Evolutionary conservation across 2,888 invertebrate species (phyloP), one percentile per base, ranked within the genome.

Genomic region (Drosophila pseudotakahashii): DNA sequence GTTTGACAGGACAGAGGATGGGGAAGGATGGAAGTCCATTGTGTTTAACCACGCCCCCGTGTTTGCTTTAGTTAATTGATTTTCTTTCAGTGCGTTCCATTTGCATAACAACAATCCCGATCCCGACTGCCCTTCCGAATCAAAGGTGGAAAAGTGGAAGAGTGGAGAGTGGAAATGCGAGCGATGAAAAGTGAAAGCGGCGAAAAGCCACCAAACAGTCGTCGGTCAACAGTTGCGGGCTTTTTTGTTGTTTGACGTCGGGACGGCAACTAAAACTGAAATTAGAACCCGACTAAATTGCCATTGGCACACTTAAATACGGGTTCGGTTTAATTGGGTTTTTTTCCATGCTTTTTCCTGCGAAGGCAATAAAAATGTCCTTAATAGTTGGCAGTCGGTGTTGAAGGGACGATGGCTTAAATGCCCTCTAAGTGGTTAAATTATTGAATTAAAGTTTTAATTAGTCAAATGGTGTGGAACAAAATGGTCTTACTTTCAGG

Each of bases 61-160:
- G 82, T 82, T 82, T 88, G 85, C 79, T 79, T 77, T 66, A 85
- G 86, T 74, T 82, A 82, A 82, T 82, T 82, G 88, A 82, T 82
- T 82, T 88, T 85, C 82, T 82, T 85, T 88, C 82, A 79, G 74
- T 81, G 79, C 74, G 77, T 71, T 77, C 34, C 79, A 85, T 88
- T 82, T 85, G 79, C 82, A 81, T 81, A 77, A 79, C 82, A 79
- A 73, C 82, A 79, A 73, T 76, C 78, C 63, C 26, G 6, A 73
- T 76, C 76, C 69, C 69, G 57, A 60, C 70, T 57, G 72, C 45
- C 47, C 53, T 42, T 37, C 52, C 60, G 44, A 61, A 62, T 51
- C 42, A 42, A 59, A 53, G 45, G 39, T 53, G 26, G 37, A 34
- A 42, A 2, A 1, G 42, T 5, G 34, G 45, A 19, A 19, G 19